These are phyloP conservation scores for Tenrec ecaudatus DNA, from an alignment of 2,113 vertebrate genomes.

Conservation along the genomic window DNA sequence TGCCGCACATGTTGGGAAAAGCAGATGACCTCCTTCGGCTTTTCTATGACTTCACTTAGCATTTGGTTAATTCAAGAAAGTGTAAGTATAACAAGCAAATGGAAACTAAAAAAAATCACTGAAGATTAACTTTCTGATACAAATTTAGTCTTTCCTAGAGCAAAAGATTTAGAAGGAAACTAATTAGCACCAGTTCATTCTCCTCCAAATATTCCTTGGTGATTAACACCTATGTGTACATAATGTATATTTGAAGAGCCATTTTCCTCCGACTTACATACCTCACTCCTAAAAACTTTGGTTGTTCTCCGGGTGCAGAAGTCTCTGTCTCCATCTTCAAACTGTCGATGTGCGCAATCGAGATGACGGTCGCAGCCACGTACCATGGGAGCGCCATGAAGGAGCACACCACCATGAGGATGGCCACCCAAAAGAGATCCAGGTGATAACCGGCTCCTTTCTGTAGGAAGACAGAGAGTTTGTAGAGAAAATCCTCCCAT, in stretches of 20 bases:
- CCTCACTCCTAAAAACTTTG: constrained; percentile 98
- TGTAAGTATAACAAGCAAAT: neutral
- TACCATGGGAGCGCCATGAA: constrained; percentile 99
- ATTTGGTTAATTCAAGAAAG: constrained; percentile 3
- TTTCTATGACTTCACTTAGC: constrained; percentile 1
- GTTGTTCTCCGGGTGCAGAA: constrained; percentile 97
- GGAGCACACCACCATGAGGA: constrained; percentile 95
- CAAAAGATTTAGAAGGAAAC: neutral
- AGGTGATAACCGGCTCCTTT: constrained; percentile 99
- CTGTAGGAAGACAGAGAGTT: constrained; percentile 82
- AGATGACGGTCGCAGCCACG: constrained; percentile 98
- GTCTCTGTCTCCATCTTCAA: constrained; percentile 99
- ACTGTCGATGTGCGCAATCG: constrained; percentile 99
- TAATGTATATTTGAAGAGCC: rapidly evolving
- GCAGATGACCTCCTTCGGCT: neutral
- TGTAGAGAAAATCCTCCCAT: neutral
- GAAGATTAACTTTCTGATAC: constrained; percentile 5
- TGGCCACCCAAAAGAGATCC: constrained; percentile 97
- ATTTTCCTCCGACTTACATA: constrained; percentile 73
- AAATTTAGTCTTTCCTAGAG: constrained; percentile 35
- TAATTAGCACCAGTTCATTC: neutral
- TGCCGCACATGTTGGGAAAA: neutral
- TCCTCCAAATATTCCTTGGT: neutral
- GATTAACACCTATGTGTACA: neutral
- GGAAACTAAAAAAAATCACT: neutral